Evolutionary conservation across 1,140 invertebrate species (phyloP).

Genomic region (Panagrolaimus sp.): DNA sequence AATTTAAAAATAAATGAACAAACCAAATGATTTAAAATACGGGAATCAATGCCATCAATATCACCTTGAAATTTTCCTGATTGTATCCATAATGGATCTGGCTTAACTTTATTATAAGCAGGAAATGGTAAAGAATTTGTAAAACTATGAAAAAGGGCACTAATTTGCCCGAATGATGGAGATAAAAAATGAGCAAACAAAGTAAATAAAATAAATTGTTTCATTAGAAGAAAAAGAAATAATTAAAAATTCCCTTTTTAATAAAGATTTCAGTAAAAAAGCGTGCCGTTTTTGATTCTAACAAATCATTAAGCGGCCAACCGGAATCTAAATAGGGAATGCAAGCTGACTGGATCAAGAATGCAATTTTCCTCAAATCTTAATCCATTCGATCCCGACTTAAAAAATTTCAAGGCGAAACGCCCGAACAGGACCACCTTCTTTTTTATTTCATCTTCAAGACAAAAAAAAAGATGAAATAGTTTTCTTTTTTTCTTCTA

Average conservation of each 20-base stretch:
- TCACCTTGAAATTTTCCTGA: slow-evolving; percentile 55
- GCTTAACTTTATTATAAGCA: neutral
- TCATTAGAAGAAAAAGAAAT: slow-evolving; percentile 1
- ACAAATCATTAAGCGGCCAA: too few species aligned
- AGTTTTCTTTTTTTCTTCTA: too few species aligned
- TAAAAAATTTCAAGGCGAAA: too few species aligned
- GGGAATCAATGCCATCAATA: slow-evolving; percentile 53
- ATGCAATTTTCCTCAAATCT: too few species aligned
- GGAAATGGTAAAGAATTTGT: neutral
- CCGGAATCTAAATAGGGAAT: too few species aligned
- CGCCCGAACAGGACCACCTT: too few species aligned
- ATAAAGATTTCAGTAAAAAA: too few species aligned
- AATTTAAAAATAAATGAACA: slow-evolving; percentile 17
- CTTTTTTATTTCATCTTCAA: too few species aligned
- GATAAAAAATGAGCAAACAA: neutral
- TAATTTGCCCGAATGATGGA: neutral
- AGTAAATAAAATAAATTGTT: neutral
- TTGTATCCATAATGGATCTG: slow-evolving; percentile 26
- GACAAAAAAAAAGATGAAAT: too few species aligned
- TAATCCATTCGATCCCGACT: too few species aligned
- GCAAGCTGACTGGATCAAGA: too few species aligned
- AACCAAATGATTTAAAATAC: slow-evolving; percentile 41
- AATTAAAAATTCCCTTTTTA: slow-evolving; percentile 5
- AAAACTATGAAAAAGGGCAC: neutral
- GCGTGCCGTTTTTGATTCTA: too few species aligned